Percentiles rank a stretch among this genome's conserved stretches.
Evolutionary conservation across 1,140 invertebrate genomes (phyloP).

Genomic region (Brachionus angularis): DNA sequence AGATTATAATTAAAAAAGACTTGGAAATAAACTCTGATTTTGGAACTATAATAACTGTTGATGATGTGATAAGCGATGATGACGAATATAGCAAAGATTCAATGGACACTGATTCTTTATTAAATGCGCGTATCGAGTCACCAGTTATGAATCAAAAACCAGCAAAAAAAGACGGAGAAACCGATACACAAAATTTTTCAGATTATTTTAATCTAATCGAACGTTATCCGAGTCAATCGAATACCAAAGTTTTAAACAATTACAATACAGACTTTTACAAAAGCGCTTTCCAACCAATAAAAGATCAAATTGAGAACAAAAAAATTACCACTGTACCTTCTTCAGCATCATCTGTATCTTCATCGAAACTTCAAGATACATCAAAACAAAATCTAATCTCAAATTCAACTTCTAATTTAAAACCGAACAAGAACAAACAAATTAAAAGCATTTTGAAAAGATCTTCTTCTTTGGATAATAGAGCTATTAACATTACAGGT

Average conservation of each 20-base stretch:
- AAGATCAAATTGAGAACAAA: too few relatives aligned
- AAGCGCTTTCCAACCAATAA: too few relatives aligned
- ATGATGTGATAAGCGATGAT: conserved; percentile 25
- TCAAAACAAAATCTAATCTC: too few relatives aligned
- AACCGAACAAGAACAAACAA: too few relatives aligned
- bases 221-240: too few relatives aligned
- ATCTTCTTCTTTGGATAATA: conserved; percentile 18
- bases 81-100: conserved; percentile 9
- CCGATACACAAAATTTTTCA: not conserved
- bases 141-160: not conserved
- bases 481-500: not conserved
- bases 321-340: too few relatives aligned
- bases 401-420: too few relatives aligned
- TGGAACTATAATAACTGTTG: conserved; percentile 19
- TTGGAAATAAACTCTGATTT: conserved; percentile 3
- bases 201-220: too few relatives aligned
- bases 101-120: conserved; percentile 32
- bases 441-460: conserved; percentile 37
- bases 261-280: too few relatives aligned
- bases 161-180: not conserved
- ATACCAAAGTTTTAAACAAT: too few relatives aligned
- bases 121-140: conserved; percentile 27
- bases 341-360: too few relatives aligned
- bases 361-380: too few relatives aligned
- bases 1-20: not conserved